Conservation (phyloP, 2,797 vertebrate species). For the Clamator glandarius region DNA sequence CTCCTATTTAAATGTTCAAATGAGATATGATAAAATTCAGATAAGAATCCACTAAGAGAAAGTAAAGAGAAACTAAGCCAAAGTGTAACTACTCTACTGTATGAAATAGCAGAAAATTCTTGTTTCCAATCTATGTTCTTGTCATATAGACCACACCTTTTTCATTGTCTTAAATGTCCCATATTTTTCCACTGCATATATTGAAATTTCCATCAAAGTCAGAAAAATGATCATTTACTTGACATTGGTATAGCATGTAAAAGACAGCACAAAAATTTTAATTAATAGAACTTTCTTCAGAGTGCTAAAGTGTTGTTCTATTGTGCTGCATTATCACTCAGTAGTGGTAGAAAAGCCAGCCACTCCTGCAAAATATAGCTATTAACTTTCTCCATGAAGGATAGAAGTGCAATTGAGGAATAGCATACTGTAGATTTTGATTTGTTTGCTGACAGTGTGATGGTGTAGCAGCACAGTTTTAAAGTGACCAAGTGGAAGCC, state of each 20-base stretch:
- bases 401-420: background rate
- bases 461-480: background rate
- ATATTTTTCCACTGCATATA: background rate
- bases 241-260: background rate
- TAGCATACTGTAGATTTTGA: background rate
- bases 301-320: background rate
- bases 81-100: background rate
- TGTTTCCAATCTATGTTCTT: background rate
- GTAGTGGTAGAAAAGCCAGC: background rate
- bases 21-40: background rate
- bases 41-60: background rate
- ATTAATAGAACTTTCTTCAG: background rate
- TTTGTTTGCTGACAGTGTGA: background rate
- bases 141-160: background rate
- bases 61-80: background rate
- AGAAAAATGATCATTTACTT: background rate
- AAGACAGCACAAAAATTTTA: background rate
- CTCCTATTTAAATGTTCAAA: background rate
- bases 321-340: background rate
- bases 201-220: background rate
- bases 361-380: background rate
- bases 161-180: background rate
- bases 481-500: background rate
- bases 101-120: background rate
- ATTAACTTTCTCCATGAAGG: background rate